These are phyloP conservation scores for Paramuricea clavata DNA, from an alignment of 92 coral and sea anemone genomes.

Conservation along the genomic window DNA sequence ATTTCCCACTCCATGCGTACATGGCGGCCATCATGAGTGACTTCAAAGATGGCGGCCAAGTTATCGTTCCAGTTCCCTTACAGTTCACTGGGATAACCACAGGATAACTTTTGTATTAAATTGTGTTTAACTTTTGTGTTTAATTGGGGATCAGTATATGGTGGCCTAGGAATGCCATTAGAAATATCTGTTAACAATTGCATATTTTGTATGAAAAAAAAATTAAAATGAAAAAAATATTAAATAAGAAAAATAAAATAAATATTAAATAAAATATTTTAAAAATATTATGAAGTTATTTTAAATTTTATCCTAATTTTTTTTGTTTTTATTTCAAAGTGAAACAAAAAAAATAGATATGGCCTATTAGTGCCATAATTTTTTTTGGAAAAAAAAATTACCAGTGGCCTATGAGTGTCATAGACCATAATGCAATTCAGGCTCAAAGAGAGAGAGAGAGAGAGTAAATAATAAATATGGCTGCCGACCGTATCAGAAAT, in stretches of 20 bases:
- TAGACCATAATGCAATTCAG: not conserved
- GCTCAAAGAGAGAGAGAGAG: slow-evolving; percentile 10
- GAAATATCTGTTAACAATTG: slow-evolving; percentile 11
- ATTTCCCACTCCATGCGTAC: too few relatives aligned
- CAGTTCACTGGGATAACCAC: too few relatives aligned
- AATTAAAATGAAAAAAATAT: not conserved
- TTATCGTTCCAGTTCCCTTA: too few relatives aligned
- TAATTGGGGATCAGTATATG: too few relatives aligned
- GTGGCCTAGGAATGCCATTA: slow-evolving; percentile 28
- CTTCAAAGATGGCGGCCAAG: too few relatives aligned
- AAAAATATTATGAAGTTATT: not conserved
- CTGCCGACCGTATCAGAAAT: slow-evolving; percentile 43
- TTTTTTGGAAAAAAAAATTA: not conserved
- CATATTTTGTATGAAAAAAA: not conserved
- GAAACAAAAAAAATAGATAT: too few relatives aligned
- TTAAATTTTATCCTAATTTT: too few relatives aligned
- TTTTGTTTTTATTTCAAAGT: not conserved
- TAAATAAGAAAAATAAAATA: not conserved
- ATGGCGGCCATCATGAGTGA: too few relatives aligned
- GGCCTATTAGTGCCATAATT: not conserved
- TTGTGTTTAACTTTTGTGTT: too few relatives aligned
- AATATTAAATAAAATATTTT: not conserved
- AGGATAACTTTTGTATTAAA: too few relatives aligned
- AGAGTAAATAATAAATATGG: not conserved
- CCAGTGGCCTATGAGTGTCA: not conserved